phyloP scores from a whole-genome alignment of 2,113 vertebrate species.

The Thamnophis sirtalis region DNA sequence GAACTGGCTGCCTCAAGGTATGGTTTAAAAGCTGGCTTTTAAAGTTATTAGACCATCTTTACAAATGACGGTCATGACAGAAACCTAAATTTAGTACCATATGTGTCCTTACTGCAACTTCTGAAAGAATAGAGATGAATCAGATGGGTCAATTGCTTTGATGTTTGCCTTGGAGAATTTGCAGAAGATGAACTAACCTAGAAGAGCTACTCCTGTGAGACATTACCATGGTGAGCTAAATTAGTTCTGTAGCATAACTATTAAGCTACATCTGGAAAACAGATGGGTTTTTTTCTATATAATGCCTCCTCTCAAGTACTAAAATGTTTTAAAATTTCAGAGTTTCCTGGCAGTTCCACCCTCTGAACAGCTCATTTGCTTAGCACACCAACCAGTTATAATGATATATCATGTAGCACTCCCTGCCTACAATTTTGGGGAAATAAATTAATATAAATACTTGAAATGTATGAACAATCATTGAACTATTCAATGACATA shows the following conservation, averaged over 20 bases:
- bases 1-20: neutral
- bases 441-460: neutral
- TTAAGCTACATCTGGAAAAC: neutral
- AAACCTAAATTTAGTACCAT: neutral
- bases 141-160: neutral
- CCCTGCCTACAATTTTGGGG: neutral
- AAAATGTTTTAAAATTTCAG: neutral
- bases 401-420: neutral
- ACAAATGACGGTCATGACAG: neutral
- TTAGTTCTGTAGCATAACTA: neutral
- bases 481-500: neutral
- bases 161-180: neutral
- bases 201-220: neutral
- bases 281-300: neutral
- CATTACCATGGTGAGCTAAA: neutral
- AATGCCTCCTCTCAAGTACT: neutral
- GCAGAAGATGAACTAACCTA: neutral
- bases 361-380: neutral
- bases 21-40: neutral
- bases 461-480: neutral
- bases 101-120: neutral
- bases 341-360: neutral
- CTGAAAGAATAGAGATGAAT: neutral
- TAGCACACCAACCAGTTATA: neutral
- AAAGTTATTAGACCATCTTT: neutral